phyloP scores from a whole-genome alignment of 2,888 invertebrate species.

The Trilocha varians region DNA sequence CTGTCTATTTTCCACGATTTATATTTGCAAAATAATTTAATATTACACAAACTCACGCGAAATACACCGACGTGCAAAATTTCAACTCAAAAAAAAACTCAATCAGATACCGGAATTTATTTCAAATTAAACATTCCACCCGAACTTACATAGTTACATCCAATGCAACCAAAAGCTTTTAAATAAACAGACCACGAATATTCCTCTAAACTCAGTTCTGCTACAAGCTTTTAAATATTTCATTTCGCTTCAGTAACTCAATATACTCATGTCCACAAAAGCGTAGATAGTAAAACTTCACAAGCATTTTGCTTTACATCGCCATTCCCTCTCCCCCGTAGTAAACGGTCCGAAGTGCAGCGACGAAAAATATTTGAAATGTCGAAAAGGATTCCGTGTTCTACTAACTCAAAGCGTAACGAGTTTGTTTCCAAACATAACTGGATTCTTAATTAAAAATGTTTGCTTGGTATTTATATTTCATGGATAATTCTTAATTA shows the following conservation, averaged over 20 bases:
- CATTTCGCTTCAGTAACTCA: background rate
- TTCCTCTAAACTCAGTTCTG: too few relatives aligned
- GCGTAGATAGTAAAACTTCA: background rate
- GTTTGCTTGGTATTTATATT: background rate
- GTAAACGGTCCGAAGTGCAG: background rate
- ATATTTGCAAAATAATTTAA: too few relatives aligned
- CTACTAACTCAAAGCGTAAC: constrained; percentile 11
- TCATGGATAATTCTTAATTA: background rate
- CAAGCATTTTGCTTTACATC: background rate
- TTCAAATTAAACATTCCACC: too few relatives aligned
- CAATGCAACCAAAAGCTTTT: too few relatives aligned
- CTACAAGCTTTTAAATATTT: too few relatives aligned
- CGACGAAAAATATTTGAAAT: constrained; percentile 9
- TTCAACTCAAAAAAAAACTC: too few relatives aligned
- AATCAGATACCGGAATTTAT: too few relatives aligned
- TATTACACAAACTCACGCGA: too few relatives aligned
- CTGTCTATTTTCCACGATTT: too few relatives aligned
- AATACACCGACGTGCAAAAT: too few relatives aligned
- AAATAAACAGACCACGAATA: too few relatives aligned
- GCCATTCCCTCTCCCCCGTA: background rate
- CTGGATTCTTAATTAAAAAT: constrained; percentile 9
- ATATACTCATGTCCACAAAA: background rate
- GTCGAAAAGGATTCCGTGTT: constrained; percentile 9
- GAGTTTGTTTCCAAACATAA: constrained; percentile 10
- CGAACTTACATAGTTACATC: too few relatives aligned